Percentiles rank a stretch among this genome's conserved stretches.
Conservation (phyloP, 2,888 invertebrate species). For the Tachystola acroxantha region DNA sequence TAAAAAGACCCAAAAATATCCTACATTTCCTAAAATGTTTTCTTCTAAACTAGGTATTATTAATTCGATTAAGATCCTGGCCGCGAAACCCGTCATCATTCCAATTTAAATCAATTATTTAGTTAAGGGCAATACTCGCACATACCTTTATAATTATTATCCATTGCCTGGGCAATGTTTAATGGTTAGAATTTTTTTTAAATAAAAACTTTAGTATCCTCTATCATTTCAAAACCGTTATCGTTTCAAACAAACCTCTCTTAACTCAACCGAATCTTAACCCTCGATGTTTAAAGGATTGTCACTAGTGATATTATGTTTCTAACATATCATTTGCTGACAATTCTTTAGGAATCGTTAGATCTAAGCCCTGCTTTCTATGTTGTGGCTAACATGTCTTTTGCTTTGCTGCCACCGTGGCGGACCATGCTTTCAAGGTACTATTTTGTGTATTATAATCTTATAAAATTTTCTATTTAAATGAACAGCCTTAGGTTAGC, state of each 20-base stretch:
- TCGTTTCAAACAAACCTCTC: slow-evolving; percentile 22
- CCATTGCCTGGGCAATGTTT: too few relatives aligned
- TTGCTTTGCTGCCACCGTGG: slow-evolving; percentile 70
- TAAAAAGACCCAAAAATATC: too few relatives aligned
- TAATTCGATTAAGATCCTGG: too few relatives aligned
- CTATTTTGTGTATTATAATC: slow-evolving; percentile 39
- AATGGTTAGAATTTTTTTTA: too few relatives aligned
- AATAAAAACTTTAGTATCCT: too few relatives aligned
- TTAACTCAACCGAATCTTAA: slow-evolving; percentile 43
- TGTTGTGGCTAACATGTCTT: slow-evolving; percentile 71
- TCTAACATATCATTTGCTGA: slow-evolving; percentile 24
- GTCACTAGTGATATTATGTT: slow-evolving; percentile 22
- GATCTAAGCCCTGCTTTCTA: slow-evolving; percentile 52
- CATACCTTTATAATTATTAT: too few relatives aligned
- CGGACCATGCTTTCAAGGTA: slow-evolving; percentile 73
- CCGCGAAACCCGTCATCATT: too few relatives aligned
- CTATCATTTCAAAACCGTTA: slow-evolving; percentile 8
- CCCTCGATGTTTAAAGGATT: slow-evolving; percentile 42
- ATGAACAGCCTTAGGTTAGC: too few relatives aligned
- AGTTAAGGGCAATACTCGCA: too few relatives aligned
- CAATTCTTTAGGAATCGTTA: slow-evolving; percentile 39
- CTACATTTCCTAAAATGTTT: too few relatives aligned
- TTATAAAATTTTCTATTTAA: slow-evolving; percentile 30
- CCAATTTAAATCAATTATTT: too few relatives aligned
- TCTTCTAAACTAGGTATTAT: too few relatives aligned